These are phyloP conservation scores for Melierax canorus DNA, from an alignment of 2,113 vertebrate species.

Conservation along the genomic window DNA sequence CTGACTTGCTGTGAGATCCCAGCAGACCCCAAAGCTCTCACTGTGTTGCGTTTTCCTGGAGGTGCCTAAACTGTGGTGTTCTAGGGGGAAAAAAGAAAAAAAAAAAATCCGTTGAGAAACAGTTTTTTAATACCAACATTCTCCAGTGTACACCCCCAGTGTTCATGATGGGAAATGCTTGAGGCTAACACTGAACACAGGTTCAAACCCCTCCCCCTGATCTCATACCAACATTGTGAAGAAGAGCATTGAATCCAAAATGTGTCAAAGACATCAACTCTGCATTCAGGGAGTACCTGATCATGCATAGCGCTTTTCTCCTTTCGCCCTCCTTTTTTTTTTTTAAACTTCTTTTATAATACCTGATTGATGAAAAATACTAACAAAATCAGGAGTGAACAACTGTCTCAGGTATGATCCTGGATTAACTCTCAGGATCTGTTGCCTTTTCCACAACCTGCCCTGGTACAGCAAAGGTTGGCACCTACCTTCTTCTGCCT, in stretches of 20 bases:
- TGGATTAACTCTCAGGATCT: background rate
- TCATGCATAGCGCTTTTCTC: background rate
- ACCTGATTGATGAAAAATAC: background rate
- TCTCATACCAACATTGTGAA: background rate
- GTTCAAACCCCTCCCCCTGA: background rate
- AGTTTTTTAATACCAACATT: background rate
- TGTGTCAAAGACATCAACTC: background rate
- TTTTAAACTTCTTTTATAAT: background rate
- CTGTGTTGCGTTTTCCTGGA: background rate
- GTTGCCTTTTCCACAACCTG: background rate
- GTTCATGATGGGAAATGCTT: background rate
- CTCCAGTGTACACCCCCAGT: background rate
- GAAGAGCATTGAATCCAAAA: background rate
- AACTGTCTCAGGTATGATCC: background rate
- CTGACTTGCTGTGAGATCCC: background rate
- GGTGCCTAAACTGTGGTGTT: background rate
- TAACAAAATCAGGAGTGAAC: background rate
- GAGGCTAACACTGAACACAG: background rate
- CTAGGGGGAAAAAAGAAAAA: fast-evolving
- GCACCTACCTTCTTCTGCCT: background rate
- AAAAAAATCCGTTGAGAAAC: background rate
- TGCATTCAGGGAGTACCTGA: background rate
- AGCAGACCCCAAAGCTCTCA: background rate
- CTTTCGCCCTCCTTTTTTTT: fast-evolving
- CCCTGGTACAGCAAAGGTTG: background rate